A percentile compares a stretch with the other conserved stretches of the same genome.
Evolutionary conservation across 2,113 vertebrate species (phyloP).

Genomic region (Hystrix brachyura): DNA sequence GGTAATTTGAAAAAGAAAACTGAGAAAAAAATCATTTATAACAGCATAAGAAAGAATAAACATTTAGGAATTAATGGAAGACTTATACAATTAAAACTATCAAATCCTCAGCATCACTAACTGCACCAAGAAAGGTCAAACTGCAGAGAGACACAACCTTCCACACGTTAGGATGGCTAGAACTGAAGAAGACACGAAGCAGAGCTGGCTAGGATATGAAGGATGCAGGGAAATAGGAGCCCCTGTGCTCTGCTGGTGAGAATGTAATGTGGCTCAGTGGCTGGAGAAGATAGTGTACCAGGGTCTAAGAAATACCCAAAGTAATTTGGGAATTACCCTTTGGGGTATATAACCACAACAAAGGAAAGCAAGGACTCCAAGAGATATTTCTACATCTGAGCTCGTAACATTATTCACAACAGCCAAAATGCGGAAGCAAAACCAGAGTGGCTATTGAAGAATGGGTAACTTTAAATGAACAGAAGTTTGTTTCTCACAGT

Average conservation of each 20-base stretch:
- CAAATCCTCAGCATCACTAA: background rate
- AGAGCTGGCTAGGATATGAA: background rate
- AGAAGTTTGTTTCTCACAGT: background rate
- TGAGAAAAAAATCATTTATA: too few species aligned
- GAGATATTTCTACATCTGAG: background rate
- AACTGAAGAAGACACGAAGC: background rate
- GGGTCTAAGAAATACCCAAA: background rate
- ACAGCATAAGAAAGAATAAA: background rate
- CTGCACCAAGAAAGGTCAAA: background rate
- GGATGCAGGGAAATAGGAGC: background rate
- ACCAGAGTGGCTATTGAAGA: too few species aligned
- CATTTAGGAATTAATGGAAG: background rate
- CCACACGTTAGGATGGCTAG: background rate
- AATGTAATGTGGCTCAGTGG: background rate
- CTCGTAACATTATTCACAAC: background rate
- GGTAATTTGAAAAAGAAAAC: background rate
- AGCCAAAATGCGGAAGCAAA: background rate
- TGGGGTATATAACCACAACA: background rate
- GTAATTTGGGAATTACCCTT: background rate
- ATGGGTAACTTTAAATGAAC: background rate
- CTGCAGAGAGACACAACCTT: background rate
- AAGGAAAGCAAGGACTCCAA: background rate
- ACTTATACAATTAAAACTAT: background rate
- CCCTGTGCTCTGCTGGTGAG: background rate
- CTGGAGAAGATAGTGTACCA: background rate